Evolutionary conservation across 2,797 vertebrate genomes (phyloP).

Genomic region (Microcaecilia unicolor): DNA sequence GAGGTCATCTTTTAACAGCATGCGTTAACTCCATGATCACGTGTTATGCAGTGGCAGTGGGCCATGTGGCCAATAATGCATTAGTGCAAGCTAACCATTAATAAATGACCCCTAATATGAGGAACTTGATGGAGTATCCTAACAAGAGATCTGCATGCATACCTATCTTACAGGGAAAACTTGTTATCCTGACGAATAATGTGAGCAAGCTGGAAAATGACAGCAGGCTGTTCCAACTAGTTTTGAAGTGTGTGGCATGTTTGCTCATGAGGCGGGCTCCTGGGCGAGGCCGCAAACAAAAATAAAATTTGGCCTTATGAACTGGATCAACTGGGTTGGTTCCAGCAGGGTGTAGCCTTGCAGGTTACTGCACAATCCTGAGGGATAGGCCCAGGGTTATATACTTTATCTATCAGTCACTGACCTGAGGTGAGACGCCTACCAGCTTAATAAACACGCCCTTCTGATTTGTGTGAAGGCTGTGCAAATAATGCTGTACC

Average conservation of each 20-base stretch:
- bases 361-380: conserved; percentile 10
- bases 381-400: conserved; percentile 22
- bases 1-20: no score
- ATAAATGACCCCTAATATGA: no score
- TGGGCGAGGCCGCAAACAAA: conserved; percentile 9
- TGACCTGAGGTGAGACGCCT: conserved; percentile 17
- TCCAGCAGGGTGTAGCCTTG: conserved; percentile 23
- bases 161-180: no score
- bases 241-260: not conserved
- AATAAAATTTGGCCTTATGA: conserved; percentile 24
- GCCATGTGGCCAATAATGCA: no score
- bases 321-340: conserved; percentile 21
- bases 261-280: not conserved
- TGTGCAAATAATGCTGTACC: no score
- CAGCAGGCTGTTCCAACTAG: not conserved
- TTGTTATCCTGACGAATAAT: no score
- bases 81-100: no score
- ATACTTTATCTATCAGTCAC: conserved; percentile 18
- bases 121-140: no score
- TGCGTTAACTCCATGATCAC: no score
- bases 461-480: not conserved
- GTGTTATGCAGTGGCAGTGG: no score
- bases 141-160: no score
- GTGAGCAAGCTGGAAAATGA: no score
- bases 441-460: conserved; percentile 8